These are phyloP conservation scores for Eupithecia subumbrata DNA, from an alignment of 2,888 invertebrate species.

Conservation along the genomic window DNA sequence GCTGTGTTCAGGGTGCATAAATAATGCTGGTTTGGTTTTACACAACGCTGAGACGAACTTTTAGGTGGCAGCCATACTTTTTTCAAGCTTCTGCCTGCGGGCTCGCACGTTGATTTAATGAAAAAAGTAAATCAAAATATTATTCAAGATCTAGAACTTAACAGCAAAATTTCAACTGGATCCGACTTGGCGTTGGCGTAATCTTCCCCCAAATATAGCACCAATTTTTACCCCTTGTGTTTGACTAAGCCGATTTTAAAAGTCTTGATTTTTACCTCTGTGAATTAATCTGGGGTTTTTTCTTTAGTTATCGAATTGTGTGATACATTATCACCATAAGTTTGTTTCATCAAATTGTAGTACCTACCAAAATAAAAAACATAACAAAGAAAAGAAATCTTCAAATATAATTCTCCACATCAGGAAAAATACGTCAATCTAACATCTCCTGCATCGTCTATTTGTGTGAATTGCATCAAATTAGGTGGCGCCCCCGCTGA, in stretches of 20 bases:
- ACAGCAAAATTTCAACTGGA: not conserved
- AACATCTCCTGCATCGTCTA: conserved; percentile 49
- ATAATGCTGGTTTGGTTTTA: not conserved
- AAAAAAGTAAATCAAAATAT: not conserved
- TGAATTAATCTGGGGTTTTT: too few species aligned
- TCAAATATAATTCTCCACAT: not conserved
- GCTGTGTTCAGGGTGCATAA: not conserved
- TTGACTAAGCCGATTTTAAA: too few species aligned
- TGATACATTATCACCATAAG: not conserved
- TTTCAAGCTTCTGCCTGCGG: not conserved
- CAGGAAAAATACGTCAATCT: conserved; percentile 16
- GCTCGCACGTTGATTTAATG: not conserved
- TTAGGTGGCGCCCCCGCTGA: conserved; percentile 52
- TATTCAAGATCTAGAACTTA: not conserved
- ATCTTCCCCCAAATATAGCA: not conserved
- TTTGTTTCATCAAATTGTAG: not conserved
- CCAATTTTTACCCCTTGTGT: not conserved
- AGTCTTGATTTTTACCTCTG: too few species aligned
- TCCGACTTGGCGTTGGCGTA: not conserved
- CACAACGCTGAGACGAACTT: not conserved
- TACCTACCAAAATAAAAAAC: too few species aligned
- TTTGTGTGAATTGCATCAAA: conserved; percentile 49
- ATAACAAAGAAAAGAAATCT: not conserved
- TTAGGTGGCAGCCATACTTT: not conserved
- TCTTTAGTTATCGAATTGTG: too few species aligned